Percentiles rank a stretch among this genome's conserved stretches.
phyloP scores from a whole-genome alignment of 2,113 vertebrate genomes.

The Ardeotis arabs region DNA sequence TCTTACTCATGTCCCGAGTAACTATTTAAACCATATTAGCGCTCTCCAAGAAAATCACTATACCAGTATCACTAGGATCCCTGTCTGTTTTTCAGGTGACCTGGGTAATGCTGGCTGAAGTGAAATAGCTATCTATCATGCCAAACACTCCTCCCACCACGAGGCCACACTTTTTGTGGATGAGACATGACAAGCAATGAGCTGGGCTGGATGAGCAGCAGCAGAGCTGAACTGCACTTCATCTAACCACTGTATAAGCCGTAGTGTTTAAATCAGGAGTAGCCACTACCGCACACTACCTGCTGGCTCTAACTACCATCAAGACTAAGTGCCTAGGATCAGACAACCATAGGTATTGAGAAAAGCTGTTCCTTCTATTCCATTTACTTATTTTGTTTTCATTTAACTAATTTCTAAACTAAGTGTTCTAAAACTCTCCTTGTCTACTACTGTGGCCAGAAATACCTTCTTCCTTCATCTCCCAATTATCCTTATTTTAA shows the following conservation, averaged over 20 bases:
- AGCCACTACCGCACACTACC: accelerated
- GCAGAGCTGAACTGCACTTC: neutral
- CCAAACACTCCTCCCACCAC: neutral
- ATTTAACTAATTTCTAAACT: neutral
- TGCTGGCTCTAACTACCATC: neutral
- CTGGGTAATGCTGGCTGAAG: neutral
- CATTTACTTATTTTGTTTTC: neutral
- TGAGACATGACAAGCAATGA: neutral
- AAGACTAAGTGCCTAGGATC: neutral
- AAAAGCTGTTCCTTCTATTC: neutral
- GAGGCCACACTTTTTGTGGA: neutral
- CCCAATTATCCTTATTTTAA: neutral
- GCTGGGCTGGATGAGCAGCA: neutral
- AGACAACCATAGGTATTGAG: neutral
- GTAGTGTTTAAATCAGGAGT: neutral
- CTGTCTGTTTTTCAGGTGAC: neutral
- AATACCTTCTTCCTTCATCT: neutral
- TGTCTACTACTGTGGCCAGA: neutral
- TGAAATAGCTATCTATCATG: neutral
- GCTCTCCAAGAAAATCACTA: neutral
- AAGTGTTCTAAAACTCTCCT: neutral
- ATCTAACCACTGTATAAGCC: neutral
- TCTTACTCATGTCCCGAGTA: neutral
- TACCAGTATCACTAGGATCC: neutral
- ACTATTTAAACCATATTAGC: neutral